phyloP scores from a whole-genome alignment of 2,888 invertebrate genomes.

The Tuta absoluta region DNA sequence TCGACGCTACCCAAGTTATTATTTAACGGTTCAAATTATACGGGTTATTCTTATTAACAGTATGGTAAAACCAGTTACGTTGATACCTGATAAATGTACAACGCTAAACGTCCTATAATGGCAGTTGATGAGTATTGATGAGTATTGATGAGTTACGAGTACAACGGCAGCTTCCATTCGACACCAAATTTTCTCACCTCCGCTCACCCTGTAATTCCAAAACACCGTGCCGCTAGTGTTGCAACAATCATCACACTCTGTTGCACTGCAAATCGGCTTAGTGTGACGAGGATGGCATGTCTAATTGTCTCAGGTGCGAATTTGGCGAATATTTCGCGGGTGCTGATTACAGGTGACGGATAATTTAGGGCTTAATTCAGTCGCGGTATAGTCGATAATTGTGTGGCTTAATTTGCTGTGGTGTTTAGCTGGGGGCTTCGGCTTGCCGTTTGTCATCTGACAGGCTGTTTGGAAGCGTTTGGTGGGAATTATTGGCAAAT shows the following conservation, averaged over 20 bases:
- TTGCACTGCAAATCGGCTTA: background rate
- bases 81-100: too few species aligned
- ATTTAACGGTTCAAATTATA: background rate
- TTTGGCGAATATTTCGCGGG: constrained; percentile 15
- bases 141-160: constrained; percentile 30
- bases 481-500: constrained; percentile 2
- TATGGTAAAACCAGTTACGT: too few species aligned
- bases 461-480: background rate
- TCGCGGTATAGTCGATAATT: constrained; percentile 6
- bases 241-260: constrained; percentile 5
- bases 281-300: constrained; percentile 5
- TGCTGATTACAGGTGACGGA: constrained; percentile 12
- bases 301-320: constrained; percentile 23
- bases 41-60: constrained; percentile 15
- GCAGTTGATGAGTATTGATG: constrained; percentile 36
- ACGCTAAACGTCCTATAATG: constrained; percentile 40
- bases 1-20: constrained; percentile 36
- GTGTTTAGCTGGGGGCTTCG: constrained; percentile 3
- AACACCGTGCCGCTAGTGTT: constrained; percentile 46
- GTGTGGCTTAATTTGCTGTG: constrained; percentile 1
- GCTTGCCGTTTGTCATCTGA: background rate
- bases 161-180: constrained; percentile 46
- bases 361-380: constrained; percentile 21
- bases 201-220: constrained; percentile 61
- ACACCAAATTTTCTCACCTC: constrained; percentile 74